Percentiles rank a stretch among this genome's conserved stretches.
These are phyloP conservation scores for Trachythela sp. DNA, from an alignment of 64 coral and sea anemone species.

Conservation along the genomic window DNA sequence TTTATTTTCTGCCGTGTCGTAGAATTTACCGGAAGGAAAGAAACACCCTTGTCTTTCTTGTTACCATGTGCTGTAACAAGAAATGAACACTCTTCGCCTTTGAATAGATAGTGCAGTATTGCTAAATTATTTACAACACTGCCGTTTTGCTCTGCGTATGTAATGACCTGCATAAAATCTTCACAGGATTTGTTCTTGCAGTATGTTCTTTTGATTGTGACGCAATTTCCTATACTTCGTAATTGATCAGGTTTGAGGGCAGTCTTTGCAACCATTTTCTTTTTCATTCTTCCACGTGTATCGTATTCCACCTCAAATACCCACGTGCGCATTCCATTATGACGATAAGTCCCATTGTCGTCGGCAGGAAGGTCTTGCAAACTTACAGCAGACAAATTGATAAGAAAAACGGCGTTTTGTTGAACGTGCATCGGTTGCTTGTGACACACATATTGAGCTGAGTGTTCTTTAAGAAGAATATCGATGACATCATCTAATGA, in stretches of 20 bases:
- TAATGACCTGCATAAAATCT: constrained; percentile 54
- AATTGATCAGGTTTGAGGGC: constrained; percentile 23
- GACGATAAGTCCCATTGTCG: constrained; percentile 55
- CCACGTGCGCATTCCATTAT: constrained; percentile 48
- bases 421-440: constrained; percentile 64
- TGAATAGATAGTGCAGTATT: constrained; percentile 48
- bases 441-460: constrained; percentile 37
- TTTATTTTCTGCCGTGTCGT: constrained; percentile 46
- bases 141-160: constrained; percentile 40
- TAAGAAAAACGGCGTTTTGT: constrained; percentile 57
- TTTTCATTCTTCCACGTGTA: constrained; percentile 37
- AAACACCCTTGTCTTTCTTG: constrained; percentile 55
- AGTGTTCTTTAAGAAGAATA: constrained; percentile 55
- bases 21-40: constrained; percentile 48
- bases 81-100: constrained; percentile 53
- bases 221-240: constrained; percentile 32
- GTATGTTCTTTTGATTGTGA: constrained; percentile 51
- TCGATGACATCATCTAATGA: constrained; percentile 49
- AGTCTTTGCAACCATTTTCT: constrained; percentile 32
- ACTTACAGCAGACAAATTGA: constrained; percentile 49
- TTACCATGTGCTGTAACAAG: constrained; percentile 39
- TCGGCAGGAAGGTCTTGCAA: constrained; percentile 56
- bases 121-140: constrained; percentile 41
- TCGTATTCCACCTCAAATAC: constrained; percentile 40
- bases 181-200: constrained; percentile 51